Evolutionary conservation across 2,113 vertebrate species (phyloP).

Genomic region (Cavia porcellus): DNA sequence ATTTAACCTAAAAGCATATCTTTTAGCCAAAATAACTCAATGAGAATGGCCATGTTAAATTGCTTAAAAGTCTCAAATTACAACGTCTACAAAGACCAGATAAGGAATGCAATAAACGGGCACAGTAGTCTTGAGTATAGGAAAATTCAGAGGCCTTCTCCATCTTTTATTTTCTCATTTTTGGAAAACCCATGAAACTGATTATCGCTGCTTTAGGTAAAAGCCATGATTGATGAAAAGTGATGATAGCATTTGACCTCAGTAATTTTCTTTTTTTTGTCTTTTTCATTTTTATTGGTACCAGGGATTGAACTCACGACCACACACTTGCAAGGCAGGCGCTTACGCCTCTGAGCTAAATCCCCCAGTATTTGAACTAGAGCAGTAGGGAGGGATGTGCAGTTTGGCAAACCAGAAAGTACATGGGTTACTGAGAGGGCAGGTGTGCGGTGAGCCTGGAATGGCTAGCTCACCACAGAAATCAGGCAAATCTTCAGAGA

Average conservation of each 20-base stretch:
- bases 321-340: too few species aligned
- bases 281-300: too few species aligned
- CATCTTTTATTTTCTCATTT: not conserved
- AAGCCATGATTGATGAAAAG: not conserved
- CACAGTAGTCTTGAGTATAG: not conserved
- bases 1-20: not conserved
- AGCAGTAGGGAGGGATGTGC: not conserved
- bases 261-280: too few species aligned
- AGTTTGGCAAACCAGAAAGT: not conserved
- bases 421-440: too few species aligned
- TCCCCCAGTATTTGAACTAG: not conserved
- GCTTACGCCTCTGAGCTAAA: too few species aligned
- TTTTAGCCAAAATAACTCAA: not conserved
- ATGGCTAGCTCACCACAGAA: not conserved
- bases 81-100: not conserved
- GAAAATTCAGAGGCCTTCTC: not conserved
- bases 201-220: not conserved
- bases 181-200: not conserved
- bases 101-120: not conserved
- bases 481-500: not conserved
- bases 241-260: not conserved
- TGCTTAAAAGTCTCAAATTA: conserved; percentile 33
- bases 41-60: not conserved
- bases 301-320: too few species aligned
- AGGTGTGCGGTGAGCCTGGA: not conserved